Percentiles rank a stretch among this genome's conserved stretches.
Conservation (phyloP, 2,113 vertebrate genomes). For the Hypocryptadius cinnamomeus region DNA sequence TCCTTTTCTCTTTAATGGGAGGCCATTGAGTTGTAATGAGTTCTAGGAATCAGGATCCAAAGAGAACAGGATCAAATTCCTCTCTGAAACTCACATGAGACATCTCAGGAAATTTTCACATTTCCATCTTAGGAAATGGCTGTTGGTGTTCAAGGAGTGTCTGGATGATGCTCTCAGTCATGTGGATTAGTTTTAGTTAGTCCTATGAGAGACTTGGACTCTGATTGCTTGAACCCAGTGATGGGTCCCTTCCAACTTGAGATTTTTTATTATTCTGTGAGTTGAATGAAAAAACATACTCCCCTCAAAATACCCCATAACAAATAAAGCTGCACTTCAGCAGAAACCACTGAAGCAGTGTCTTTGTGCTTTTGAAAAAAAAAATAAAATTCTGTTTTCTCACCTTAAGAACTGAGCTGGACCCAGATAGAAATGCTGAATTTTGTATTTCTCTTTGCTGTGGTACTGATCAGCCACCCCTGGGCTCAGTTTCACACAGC, state of each 20-base stretch:
- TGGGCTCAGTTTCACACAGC: not conserved
- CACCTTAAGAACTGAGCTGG: not conserved
- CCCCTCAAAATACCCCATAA: not conserved
- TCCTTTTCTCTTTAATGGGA: not conserved
- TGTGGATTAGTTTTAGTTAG: not conserved
- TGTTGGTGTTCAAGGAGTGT: not conserved
- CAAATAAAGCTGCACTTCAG: not conserved
- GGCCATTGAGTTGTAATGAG: not conserved
- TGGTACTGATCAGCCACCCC: not conserved
- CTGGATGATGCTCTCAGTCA: not conserved
- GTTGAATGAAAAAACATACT: not conserved
- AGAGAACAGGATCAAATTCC: not conserved
- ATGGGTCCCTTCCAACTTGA: not conserved
- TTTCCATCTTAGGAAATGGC: not conserved
- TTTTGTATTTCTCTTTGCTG: not conserved
- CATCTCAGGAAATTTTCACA: not conserved
- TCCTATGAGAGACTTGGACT: not conserved
- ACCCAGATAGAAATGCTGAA: not conserved
- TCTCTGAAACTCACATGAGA: not conserved
- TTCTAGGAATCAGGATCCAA: not conserved
- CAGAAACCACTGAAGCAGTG: not conserved
- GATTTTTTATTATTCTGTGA: not conserved
- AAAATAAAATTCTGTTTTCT: not conserved
- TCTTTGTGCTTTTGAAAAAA: not conserved
- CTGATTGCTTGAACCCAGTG: not conserved